Conservation (phyloP, 1,140 invertebrate species). For the Neocloeon triangulifer region DNA sequence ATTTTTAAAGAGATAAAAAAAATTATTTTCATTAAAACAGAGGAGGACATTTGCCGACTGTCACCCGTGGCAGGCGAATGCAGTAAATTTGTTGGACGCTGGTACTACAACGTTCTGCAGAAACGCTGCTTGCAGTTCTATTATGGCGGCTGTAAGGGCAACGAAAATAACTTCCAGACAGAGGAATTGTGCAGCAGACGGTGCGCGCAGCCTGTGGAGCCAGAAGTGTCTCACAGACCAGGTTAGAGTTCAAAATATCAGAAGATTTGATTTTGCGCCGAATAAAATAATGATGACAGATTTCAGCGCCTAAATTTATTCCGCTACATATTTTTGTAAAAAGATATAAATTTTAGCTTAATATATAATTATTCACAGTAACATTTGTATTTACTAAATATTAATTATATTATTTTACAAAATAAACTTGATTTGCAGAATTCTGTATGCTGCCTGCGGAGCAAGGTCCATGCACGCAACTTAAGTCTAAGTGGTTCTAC, state of each 20-base stretch:
- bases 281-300: too few relatives aligned
- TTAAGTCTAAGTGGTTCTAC: constrained; percentile 47
- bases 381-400: too few relatives aligned
- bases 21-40: constrained; percentile 19
- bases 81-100: constrained; percentile 47
- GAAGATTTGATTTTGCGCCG: constrained; percentile 1
- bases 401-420: constrained; percentile 2
- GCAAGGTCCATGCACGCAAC: constrained; percentile 39
- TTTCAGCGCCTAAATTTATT: too few relatives aligned
- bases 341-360: too few relatives aligned
- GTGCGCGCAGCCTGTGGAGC: too few relatives aligned
- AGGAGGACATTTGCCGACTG: constrained; percentile 46
- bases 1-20: constrained; percentile 4
- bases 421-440: constrained; percentile 27
- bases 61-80: constrained; percentile 58
- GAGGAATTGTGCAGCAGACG: constrained; percentile 36
- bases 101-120: constrained; percentile 61
- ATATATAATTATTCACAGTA: too few relatives aligned
- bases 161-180: constrained; percentile 53
- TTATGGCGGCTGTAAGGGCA: constrained; percentile 62
- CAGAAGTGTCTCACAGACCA: too few relatives aligned
- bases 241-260: constrained; percentile 6
- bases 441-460: constrained; percentile 44
- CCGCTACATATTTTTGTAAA: constrained; percentile 2
- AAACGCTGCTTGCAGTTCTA: constrained; percentile 49